phyloP scores from a whole-genome alignment of 2,113 vertebrate genomes.

The Halcyon malimbica region DNA sequence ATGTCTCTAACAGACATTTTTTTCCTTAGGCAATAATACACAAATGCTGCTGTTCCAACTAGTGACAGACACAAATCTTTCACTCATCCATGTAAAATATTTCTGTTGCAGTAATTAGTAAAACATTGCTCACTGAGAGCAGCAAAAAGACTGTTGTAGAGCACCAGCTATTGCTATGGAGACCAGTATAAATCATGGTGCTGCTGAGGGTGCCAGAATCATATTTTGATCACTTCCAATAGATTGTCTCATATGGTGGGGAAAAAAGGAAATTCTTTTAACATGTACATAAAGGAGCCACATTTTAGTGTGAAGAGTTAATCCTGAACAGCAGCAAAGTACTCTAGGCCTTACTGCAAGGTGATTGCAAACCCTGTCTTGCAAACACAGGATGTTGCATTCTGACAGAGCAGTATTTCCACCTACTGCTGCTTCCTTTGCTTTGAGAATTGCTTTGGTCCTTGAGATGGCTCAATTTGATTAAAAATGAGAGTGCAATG shows the following conservation, averaged over 20 bases:
- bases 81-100: neutral
- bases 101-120: neutral
- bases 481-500: rapidly evolving
- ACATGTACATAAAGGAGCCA: neutral
- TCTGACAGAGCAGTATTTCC: neutral
- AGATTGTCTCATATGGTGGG: neutral
- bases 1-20: neutral
- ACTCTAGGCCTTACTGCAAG: neutral
- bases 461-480: too few species aligned
- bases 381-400: neutral
- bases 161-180: neutral
- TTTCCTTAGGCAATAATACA: neutral
- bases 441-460: neutral
- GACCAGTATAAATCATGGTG: neutral
- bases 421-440: neutral
- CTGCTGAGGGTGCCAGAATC: neutral
- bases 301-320: neutral
- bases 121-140: neutral
- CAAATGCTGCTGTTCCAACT: neutral
- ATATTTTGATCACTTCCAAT: neutral
- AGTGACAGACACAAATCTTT: neutral
- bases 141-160: neutral
- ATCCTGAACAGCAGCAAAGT: neutral
- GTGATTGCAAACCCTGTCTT: neutral
- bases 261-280: neutral